Conservation (phyloP, 2,113 vertebrate genomes). For the Noturus placidus region DNA sequence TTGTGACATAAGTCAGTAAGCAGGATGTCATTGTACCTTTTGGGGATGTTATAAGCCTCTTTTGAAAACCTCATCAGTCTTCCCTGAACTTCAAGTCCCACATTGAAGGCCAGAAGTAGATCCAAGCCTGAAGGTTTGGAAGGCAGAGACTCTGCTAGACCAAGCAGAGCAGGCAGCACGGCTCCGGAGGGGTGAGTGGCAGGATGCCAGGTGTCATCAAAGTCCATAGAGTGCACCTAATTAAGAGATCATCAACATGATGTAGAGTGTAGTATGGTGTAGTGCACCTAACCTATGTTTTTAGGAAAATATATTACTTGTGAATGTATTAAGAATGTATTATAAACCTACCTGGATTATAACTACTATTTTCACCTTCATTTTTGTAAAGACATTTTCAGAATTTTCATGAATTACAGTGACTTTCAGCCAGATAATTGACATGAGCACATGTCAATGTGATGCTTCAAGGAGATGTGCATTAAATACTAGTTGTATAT, state of each 20-base stretch:
- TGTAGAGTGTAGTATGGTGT: neutral
- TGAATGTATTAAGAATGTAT: neutral
- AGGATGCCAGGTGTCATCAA: slow-evolving; percentile 93
- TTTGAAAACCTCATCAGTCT: slow-evolving; percentile 84
- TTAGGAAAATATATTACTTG: neutral
- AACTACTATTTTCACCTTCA: neutral
- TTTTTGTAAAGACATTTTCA: neutral
- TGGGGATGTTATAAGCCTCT: slow-evolving; percentile 88
- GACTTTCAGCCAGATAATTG: neutral
- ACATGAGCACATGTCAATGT: neutral
- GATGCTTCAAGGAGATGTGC: neutral
- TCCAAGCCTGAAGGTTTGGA: slow-evolving; percentile 80
- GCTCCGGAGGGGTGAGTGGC: slow-evolving; percentile 95
- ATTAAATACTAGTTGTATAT: neutral
- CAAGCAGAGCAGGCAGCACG: slow-evolving; percentile 80
- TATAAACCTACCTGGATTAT: neutral
- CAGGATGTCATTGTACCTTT: slow-evolving; percentile 71
- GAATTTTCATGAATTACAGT: neutral
- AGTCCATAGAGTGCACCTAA: slow-evolving; percentile 95
- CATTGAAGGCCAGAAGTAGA: slow-evolving; percentile 88
- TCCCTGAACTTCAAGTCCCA: slow-evolving; percentile 91
- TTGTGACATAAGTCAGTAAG: neutral
- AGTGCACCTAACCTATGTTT: neutral
- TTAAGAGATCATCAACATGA: neutral
- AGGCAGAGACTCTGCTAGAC: slow-evolving; percentile 77